Conservation (phyloP, 2,888 invertebrate genomes). For the Operophtera brumata region DNA sequence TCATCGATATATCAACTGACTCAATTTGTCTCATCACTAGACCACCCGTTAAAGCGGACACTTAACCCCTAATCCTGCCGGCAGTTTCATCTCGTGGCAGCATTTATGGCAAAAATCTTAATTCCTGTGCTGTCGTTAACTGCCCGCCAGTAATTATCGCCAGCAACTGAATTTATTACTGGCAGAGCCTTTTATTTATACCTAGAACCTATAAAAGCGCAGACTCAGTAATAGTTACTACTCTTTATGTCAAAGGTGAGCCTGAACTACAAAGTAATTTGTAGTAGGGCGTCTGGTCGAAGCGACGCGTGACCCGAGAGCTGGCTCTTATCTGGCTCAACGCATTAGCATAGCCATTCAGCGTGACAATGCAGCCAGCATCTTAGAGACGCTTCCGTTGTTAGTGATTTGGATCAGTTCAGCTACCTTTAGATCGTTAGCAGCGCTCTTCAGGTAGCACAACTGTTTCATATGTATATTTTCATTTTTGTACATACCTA, state of each 20-base stretch:
- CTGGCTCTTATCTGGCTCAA: no score
- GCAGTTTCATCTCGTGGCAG: conserved; percentile 69
- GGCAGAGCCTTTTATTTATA: conserved; percentile 40
- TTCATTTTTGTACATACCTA: no score
- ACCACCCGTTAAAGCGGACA: conserved; percentile 76
- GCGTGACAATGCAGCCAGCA: no score
- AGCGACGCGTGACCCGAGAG: no score
- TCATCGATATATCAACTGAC: conserved; percentile 38
- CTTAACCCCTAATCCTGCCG: conserved; percentile 79
- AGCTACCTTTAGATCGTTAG: no score
- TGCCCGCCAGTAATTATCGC: conserved; percentile 76
- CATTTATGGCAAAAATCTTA: conserved; percentile 81
- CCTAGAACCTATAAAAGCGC: neutral
- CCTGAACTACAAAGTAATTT: neutral
- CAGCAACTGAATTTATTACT: conserved; percentile 72
- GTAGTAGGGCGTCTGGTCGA: no score
- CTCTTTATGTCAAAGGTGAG: no score
- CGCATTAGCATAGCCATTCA: no score
- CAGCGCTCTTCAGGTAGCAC: no score
- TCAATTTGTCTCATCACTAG: conserved; percentile 52
- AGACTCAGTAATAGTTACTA: neutral
- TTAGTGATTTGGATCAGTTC: no score
- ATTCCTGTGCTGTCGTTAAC: conserved; percentile 76
- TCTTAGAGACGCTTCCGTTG: no score
- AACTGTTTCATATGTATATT: no score